phyloP scores from a whole-genome alignment of 2,888 invertebrate species.

The Scelioninae gen. 2 region DNA sequence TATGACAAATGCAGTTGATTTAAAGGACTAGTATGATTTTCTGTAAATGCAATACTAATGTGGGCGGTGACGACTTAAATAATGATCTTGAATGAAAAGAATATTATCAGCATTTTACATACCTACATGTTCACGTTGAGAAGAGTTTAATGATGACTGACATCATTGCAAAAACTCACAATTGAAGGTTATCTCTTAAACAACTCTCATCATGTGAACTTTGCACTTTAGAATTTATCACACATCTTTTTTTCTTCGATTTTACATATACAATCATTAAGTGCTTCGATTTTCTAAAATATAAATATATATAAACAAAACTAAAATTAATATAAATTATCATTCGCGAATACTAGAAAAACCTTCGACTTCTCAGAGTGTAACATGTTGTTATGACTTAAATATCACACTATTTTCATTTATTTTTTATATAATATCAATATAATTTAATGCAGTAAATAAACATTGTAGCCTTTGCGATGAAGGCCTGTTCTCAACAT shows the following conservation, averaged over 20 bases:
- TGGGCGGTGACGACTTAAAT: slow-evolving; percentile 2
- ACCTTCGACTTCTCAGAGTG: background rate
- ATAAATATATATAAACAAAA: slow-evolving; percentile 45
- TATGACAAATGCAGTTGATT: slow-evolving; percentile 25
- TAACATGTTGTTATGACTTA: slow-evolving; percentile 28
- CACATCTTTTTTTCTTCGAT: slow-evolving; percentile 14
- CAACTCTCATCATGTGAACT: slow-evolving; percentile 53
- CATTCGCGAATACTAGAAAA: slow-evolving; percentile 28
- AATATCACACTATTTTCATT: slow-evolving; percentile 22
- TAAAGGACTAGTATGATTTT: slow-evolving; percentile 21
- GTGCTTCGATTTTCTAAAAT: slow-evolving; percentile 18
- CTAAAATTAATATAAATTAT: slow-evolving; percentile 40
- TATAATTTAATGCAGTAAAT: slow-evolving; percentile 48
- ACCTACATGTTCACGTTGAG: slow-evolving; percentile 54
- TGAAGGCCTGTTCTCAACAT: slow-evolving; percentile 49
- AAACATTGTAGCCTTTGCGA: slow-evolving; percentile 47
- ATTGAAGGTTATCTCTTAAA: slow-evolving; percentile 57
- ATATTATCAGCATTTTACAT: slow-evolving; percentile 37
- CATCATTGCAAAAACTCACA: slow-evolving; percentile 55
- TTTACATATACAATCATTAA: slow-evolving; percentile 20
- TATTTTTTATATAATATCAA: slow-evolving; percentile 36
- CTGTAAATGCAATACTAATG: slow-evolving; percentile 18
- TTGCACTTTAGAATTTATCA: slow-evolving; percentile 35
- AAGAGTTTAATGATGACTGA: slow-evolving; percentile 53
- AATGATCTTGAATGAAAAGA: slow-evolving; percentile 38